phyloP scores from a whole-genome alignment of 2,797 vertebrate genomes.

The Cossypha heuglini region DNA sequence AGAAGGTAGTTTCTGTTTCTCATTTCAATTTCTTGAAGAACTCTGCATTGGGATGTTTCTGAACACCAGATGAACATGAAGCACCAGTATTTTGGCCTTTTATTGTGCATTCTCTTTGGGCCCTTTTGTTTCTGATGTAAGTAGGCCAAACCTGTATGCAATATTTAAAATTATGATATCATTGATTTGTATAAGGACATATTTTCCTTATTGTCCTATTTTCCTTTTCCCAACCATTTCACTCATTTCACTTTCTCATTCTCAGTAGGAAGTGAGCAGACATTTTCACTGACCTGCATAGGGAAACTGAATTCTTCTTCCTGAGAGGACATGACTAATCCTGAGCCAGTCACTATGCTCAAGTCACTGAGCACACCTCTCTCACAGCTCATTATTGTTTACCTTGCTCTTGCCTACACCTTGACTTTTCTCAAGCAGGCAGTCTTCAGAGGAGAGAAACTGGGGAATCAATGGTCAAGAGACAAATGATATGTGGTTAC shows the following conservation, averaged over 20 bases:
- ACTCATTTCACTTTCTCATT: neutral
- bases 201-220: neutral
- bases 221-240: neutral
- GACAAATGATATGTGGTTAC: neutral
- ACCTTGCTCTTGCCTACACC: neutral
- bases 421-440: neutral
- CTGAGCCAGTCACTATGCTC: neutral
- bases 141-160: neutral
- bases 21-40: neutral
- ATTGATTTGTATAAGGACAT: neutral
- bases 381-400: neutral
- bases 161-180: neutral
- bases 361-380: neutral
- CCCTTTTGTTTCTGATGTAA: neutral
- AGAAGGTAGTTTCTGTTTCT: neutral
- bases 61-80: neutral
- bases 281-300: neutral
- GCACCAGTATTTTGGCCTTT: neutral
- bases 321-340: neutral
- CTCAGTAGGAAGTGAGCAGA: neutral
- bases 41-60: neutral
- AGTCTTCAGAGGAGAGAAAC: neutral
- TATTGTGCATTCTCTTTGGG: neutral
- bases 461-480: neutral
- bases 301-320: neutral